Percentiles rank a stretch among this genome's conserved stretches.
Evolutionary conservation across 2,797 vertebrate species (phyloP).

Genomic region (Pangasius macronema): DNA sequence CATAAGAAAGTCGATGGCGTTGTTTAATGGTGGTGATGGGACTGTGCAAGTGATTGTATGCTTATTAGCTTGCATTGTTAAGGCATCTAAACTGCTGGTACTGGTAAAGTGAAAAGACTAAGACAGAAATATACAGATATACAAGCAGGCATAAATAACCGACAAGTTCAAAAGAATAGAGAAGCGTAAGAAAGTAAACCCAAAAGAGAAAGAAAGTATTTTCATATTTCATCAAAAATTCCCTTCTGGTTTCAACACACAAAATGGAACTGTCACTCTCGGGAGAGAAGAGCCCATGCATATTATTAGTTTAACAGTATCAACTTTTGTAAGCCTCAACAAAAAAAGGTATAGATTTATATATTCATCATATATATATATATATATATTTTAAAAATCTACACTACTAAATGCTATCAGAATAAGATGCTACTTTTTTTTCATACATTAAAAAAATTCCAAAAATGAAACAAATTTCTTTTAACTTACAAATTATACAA

Average conservation of each 20-base stretch:
- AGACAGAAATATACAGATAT: conserved; percentile 69
- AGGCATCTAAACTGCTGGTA: conserved; percentile 93
- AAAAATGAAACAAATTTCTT: conserved; percentile 61
- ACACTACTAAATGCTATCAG: conserved; percentile 94
- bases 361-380: conserved; percentile 89
- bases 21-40: conserved; percentile 89
- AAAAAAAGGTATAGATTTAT: conserved; percentile 88
- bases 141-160: conserved; percentile 78
- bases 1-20: conserved; percentile 90
- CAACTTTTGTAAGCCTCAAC: conserved; percentile 86
- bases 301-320: conserved; percentile 95
- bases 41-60: conserved; percentile 93
- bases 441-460: conserved; percentile 79
- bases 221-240: conserved; percentile 80
- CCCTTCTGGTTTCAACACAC: conserved; percentile 85
- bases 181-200: conserved; percentile 45
- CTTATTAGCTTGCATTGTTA: conserved; percentile 91
- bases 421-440: conserved; percentile 86
- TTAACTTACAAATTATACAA: conserved; percentile 90
- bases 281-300: conserved; percentile 96
- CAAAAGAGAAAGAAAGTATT: conserved; percentile 86
- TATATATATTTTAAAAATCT: conserved; percentile 77
- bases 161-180: conserved; percentile 79
- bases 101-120: conserved; percentile 80
- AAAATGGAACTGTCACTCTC: conserved; percentile 87